These are phyloP conservation scores for Decapterus maruadsi DNA, from an alignment of 2,797 vertebrate genomes.

Conservation along the genomic window DNA sequence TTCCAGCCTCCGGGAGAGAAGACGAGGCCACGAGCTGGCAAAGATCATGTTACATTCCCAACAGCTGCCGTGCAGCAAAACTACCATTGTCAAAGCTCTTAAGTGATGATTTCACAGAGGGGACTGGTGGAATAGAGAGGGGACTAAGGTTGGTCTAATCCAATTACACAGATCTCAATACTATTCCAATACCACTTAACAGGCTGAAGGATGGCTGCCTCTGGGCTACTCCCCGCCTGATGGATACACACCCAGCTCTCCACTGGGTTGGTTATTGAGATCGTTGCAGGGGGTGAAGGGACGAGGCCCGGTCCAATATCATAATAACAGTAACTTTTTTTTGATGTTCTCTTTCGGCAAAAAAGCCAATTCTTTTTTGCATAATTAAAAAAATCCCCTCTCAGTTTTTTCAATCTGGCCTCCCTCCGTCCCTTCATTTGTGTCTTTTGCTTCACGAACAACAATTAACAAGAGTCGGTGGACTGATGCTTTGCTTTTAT, in stretches of 20 bases:
- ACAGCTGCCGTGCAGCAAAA: conserved; percentile 62
- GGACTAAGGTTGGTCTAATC: conserved; percentile 77
- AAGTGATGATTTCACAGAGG: conserved; percentile 77
- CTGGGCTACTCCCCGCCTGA: conserved; percentile 52
- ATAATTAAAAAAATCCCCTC: not conserved
- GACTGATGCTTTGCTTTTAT: not conserved
- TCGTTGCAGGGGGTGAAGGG: conserved; percentile 21
- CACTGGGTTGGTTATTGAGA: conserved; percentile 42
- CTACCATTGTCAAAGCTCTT: conserved; percentile 69
- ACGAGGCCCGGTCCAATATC: not conserved
- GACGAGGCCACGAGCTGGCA: conserved; percentile 61
- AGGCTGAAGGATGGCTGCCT: conserved; percentile 62
- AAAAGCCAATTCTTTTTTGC: too few species aligned
- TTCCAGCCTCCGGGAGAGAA: conserved; percentile 46
- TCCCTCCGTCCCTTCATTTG: not conserved
- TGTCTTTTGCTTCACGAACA: not conserved
- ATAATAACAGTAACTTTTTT: not conserved
- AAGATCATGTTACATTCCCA: conserved; percentile 69
- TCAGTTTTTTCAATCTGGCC: not conserved
- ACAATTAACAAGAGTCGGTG: not conserved
- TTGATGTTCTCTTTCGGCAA: not conserved
- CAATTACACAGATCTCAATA: conserved; percentile 80
- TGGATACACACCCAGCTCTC: conserved; percentile 44
- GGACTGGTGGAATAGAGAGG: conserved; percentile 67
- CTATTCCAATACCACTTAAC: conserved; percentile 69